Conservation (phyloP, 2,113 vertebrate genomes). For the Puffinus mauretanicus region DNA sequence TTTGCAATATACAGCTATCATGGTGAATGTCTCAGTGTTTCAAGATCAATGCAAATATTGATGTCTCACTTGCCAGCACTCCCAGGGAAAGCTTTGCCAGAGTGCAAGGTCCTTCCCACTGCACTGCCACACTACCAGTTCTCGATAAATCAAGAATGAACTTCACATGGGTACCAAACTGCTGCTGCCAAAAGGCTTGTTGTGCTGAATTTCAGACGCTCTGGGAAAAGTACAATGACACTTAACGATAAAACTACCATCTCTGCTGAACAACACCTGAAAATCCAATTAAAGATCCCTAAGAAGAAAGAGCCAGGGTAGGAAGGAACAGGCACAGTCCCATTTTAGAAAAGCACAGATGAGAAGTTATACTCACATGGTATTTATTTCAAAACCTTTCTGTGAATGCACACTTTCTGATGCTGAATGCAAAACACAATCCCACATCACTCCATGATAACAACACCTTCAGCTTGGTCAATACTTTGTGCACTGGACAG, state of each 20-base stretch:
- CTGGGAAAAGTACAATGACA: neutral
- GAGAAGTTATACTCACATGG: neutral
- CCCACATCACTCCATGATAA: neutral
- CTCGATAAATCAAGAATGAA: neutral
- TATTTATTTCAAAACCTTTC: neutral
- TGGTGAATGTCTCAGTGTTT: rapidly evolving
- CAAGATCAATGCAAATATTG: neutral
- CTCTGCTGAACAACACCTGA: neutral
- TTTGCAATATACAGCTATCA: neutral
- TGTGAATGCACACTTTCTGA: neutral
- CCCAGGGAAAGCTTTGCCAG: neutral
- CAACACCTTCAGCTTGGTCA: neutral
- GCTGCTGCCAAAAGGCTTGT: neutral
- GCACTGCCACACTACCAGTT: neutral
- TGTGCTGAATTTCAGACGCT: neutral
- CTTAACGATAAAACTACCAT: neutral
- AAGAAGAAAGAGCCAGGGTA: neutral
- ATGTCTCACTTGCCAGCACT: neutral
- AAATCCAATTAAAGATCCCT: neutral
- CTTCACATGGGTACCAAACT: neutral
- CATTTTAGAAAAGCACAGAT: neutral
- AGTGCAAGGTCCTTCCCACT: neutral
- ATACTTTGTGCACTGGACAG: neutral
- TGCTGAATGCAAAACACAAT: neutral
- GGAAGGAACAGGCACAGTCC: neutral